Conservation (phyloP, 2,797 vertebrate species). For the Pangasius larnaudii region DNA sequence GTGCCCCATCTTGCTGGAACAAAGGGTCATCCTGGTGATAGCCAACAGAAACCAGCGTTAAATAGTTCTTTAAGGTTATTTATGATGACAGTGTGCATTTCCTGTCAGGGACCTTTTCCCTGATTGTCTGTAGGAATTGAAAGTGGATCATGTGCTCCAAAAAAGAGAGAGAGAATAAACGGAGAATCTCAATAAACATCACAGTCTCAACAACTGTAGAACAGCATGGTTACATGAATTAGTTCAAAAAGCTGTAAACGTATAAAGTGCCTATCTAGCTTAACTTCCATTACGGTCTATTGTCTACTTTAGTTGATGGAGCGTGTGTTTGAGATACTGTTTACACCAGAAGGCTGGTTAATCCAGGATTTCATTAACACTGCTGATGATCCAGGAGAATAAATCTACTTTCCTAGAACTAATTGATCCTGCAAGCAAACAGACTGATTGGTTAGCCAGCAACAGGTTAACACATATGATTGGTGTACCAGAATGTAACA, state of each 20-base stretch:
- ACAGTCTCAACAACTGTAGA: neutral
- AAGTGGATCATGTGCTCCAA: neutral
- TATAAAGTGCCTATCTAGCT: neutral
- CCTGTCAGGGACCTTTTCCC: slow-evolving; percentile 8
- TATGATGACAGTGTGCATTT: slow-evolving; percentile 1
- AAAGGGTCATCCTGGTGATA: slow-evolving; percentile 39
- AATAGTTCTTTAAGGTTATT: slow-evolving; percentile 42
- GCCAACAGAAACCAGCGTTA: slow-evolving; percentile 34
- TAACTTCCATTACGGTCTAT: neutral
- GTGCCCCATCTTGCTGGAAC: neutral
- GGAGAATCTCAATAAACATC: neutral
- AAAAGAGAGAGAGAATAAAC: neutral
- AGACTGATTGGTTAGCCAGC: slow-evolving; percentile 39
- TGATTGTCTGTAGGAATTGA: slow-evolving; percentile 12
- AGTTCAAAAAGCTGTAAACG: neutral
- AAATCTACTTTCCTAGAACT: slow-evolving; percentile 51
- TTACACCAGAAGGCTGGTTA: slow-evolving; percentile 31
- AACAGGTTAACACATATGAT: slow-evolving; percentile 37
- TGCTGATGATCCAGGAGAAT: slow-evolving; percentile 44
- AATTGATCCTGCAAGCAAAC: slow-evolving; percentile 9
- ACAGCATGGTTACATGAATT: neutral
- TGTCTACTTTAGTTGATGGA: neutral
- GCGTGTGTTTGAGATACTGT: neutral
- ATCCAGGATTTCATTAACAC: slow-evolving; percentile 58
- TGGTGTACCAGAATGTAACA: slow-evolving; percentile 22